Percentiles rank a stretch among this genome's conserved stretches.
Conservation (phyloP, 1,140 invertebrate species). For the Drosophila dunni region DNA sequence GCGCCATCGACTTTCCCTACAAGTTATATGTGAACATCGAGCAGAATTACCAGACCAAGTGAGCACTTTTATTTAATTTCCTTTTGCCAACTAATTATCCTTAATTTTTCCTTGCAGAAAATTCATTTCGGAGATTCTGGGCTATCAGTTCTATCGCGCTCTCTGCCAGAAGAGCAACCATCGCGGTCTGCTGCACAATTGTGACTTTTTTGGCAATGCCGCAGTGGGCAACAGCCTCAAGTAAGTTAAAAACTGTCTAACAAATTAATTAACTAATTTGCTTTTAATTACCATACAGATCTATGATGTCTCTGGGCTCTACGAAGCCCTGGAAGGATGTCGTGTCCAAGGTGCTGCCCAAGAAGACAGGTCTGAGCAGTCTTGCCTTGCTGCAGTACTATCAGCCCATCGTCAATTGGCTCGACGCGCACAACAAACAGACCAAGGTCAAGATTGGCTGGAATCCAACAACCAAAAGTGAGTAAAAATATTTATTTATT, state of each 20-base stretch:
- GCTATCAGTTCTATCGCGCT: conserved; percentile 86
- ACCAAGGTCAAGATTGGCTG: conserved; percentile 71
- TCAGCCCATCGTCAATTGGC: conserved; percentile 79
- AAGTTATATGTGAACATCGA: conserved; percentile 81
- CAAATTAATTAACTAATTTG: background rate
- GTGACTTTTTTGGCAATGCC: conserved; percentile 86
- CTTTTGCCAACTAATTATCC: background rate
- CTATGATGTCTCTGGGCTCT: conserved; percentile 86
- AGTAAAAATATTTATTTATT: conserved; percentile 3
- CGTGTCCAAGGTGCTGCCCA: conserved; percentile 85
- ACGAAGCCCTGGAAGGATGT: conserved; percentile 87
- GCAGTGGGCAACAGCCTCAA: conserved; percentile 85
- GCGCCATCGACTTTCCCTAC: conserved; percentile 87
- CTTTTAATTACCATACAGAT: conserved; percentile 56
- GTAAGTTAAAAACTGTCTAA: conserved; percentile 21
- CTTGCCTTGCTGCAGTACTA: conserved; percentile 83
- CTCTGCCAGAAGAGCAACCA: conserved; percentile 87
- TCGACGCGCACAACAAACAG: conserved; percentile 74
- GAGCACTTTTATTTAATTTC: background rate
- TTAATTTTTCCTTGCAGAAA: conserved; percentile 49
- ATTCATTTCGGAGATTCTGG: conserved; percentile 77
- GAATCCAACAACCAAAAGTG: conserved; percentile 69
- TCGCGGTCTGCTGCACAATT: conserved; percentile 85
- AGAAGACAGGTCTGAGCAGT: conserved; percentile 85
- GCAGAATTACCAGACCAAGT: conserved; percentile 76